Base-by-base conservation (phyloP, 2,888 invertebrate species). In the Antheraea assamensis region DNA sequence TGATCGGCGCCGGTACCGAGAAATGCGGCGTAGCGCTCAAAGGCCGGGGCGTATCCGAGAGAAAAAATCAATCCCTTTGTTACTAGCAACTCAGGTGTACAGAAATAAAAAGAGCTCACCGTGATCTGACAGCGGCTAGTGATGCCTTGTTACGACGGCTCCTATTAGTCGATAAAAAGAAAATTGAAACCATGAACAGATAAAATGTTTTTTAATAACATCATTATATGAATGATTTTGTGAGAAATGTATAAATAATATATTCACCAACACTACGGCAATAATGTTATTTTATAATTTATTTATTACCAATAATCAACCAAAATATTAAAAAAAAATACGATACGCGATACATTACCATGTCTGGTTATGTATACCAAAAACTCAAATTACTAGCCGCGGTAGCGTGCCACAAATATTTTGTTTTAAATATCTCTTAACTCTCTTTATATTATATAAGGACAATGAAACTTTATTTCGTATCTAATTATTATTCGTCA, bases 41-140 rank as follows among this genome's bases (percentile, higher is more conserved):
- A 94, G 89, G 88, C 87, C 87, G 83, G 83, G 88, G 87, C 87
- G 87, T 87, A 88, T 87, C 80, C 79, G 85, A 88, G 82, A 88
- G 86, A 88, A 92, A 81, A 94, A 93, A 92, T 86, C 87, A 88
- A 92, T 89, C 88, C 92, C 90, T 93, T 94, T 94, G 93, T 93
- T 92, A 90, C 90, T 87, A 92, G 92, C 92, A 93, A 91, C 92
- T 93, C 90, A 91, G 92, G 91, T 92, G 92, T 90, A 92, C 89
- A 87, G 85, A 92, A 92, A 90, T 86, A 90, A 92, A 91, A 81
- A 77, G 79, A 78, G 78, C 83, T 80, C 78, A 87, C 88, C 86
- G 86, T 86, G 83, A 85, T 82, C 88, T 84, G 88, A 84, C 87
- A 86, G 82, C 82, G 82, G 82, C 79, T 85, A 88, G 85, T 85